Evolutionary conservation across 2,888 invertebrate genomes (phyloP).

Genomic region (Bhutanitis thaidina): DNA sequence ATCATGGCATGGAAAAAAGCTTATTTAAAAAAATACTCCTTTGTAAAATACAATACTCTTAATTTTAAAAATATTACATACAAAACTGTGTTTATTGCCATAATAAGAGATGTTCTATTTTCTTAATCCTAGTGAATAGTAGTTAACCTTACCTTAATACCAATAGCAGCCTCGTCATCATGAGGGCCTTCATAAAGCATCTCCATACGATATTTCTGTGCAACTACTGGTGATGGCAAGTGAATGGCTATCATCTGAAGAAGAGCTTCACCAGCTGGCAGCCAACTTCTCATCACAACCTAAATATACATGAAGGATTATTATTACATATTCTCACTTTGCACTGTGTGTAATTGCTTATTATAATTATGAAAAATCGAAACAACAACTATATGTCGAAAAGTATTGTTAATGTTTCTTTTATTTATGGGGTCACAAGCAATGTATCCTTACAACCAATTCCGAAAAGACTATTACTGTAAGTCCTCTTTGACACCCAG

Average conservation of each 20-base stretch:
- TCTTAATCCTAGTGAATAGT: no score
- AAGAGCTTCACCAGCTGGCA: constrained; percentile 99
- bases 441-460: constrained; percentile 56
- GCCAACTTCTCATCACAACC: constrained; percentile 99
- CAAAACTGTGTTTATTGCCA: no score
- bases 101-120: no score
- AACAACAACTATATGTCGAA: no score
- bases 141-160: constrained; percentile 86
- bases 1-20: no score
- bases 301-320: constrained; percentile 34
- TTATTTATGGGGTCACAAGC: constrained; percentile 60
- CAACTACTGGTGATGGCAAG: constrained; percentile 98
- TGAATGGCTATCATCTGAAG: constrained; percentile 99
- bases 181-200: constrained; percentile 99
- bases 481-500: constrained; percentile 78
- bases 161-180: constrained; percentile 96
- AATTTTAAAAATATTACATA: no score
- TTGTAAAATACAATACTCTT: no score
- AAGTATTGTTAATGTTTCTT: constrained; percentile 42
- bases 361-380: no score
- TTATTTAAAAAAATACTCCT: no score
- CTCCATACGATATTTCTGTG: constrained; percentile 99
- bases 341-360: no score
- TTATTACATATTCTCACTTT: no score
- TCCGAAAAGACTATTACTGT: constrained; percentile 62